Evolutionary conservation across 2,797 vertebrate genomes (phyloP), one percentile per base, ranked within the genome.

Genomic region (Sebastes goodei): DNA sequence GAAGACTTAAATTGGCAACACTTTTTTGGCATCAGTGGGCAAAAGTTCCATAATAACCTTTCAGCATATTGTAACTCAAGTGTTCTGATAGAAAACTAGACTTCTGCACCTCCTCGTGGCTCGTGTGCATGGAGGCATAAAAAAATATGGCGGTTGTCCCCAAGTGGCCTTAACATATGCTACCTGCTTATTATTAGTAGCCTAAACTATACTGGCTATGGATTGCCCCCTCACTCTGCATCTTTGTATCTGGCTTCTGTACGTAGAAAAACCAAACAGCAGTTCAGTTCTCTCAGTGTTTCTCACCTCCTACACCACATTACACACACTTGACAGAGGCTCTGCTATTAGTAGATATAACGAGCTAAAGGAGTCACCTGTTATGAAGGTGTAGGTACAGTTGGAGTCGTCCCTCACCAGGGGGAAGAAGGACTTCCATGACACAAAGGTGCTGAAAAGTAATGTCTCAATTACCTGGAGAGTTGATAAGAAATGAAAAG

Each of bases 301-400:
- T 49, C 17, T 49, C 9, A 23, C 1, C 23, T 21, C 9, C 57
- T 46, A 27, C n/a, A 29, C 5, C 11, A 46, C 15, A 25, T 27
- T 7, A 55, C 25, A 17, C 7, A 12, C 4, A 12, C 35, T 6
- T n/a, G 25, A 46, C 71, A 62, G 42, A 76, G 10, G 17, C 20
- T 12, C 9, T 20, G 20, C 17, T 57, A 3, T 20, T 4, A 27
- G 11, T 8, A 20, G 63, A 60, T 2, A 29, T 3, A 49, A 30
- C 32, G 1, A n/a, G 5, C 27, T 33, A 0, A 7, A 64, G 9
- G 23, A 68, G 85, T 91, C 81, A 96, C 97, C 97, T 88, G 97
- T 97, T 71, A 97, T 96, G 82, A 97, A 96, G 29, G 97, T 97
- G 90, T 97, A 97, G 52, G 96, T 96, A 5, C 92, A 92, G 71